phyloP scores from a whole-genome alignment of 2,797 vertebrate species.

The Strix occidentalis region DNA sequence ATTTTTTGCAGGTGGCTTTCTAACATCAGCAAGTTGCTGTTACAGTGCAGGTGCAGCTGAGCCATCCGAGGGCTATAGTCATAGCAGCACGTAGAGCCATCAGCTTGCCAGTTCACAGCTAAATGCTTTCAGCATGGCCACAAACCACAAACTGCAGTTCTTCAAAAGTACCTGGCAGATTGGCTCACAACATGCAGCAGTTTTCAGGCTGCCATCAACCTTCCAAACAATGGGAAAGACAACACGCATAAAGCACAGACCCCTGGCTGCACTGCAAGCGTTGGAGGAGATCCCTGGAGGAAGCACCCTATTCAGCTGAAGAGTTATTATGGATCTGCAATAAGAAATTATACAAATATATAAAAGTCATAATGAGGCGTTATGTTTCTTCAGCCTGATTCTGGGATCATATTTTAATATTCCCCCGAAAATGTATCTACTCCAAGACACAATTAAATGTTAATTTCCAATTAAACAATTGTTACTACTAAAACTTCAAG shows the following conservation, averaged over 20 bases:
- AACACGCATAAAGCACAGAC: background rate
- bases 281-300: background rate
- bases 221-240: background rate
- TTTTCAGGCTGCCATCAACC: background rate
- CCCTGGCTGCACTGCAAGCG: background rate
- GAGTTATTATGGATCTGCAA: background rate
- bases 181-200: background rate
- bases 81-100: background rate
- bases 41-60: background rate
- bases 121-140: background rate
- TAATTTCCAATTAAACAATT: background rate
- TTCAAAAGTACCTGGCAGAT: background rate
- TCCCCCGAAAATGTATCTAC: background rate
- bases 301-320: background rate
- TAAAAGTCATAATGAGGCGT: background rate
- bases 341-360: background rate
- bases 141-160: background rate
- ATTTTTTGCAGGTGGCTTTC: background rate
- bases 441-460: background rate
- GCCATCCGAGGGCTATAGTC: background rate
- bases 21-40: background rate
- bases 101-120: background rate
- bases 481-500: background rate
- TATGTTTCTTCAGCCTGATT: background rate
- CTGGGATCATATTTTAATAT: background rate